These are phyloP conservation scores for Petrolisthes cinctipes DNA, from an alignment of 2,888 invertebrate genomes.

Conservation along the genomic window DNA sequence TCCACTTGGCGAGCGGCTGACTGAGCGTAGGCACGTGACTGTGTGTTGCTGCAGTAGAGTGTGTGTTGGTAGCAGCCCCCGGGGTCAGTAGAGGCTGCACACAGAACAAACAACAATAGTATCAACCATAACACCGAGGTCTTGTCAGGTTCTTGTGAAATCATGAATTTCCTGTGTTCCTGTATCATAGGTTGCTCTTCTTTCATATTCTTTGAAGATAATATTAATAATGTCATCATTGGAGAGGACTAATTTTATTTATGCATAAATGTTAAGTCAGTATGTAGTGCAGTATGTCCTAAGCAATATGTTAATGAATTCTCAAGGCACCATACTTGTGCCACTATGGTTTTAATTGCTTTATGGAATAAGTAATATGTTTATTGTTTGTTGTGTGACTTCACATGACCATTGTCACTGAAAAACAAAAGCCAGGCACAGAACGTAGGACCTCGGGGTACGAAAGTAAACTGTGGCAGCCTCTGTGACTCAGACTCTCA, in stretches of 20 bases:
- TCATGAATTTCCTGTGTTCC: not conserved
- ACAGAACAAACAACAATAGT: not conserved
- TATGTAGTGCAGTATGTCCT: too few species aligned
- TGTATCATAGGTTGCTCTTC: not conserved
- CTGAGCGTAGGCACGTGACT: constrained; percentile 52
- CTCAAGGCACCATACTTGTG: too few species aligned
- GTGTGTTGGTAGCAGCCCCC: constrained; percentile 55
- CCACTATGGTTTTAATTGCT: not conserved
- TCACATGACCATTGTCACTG: not conserved
- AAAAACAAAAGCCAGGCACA: not conserved
- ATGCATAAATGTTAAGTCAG: too few species aligned
- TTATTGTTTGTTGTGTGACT: not conserved
- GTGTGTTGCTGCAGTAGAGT: constrained; percentile 61
- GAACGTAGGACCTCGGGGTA: not conserved
- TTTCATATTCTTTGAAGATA: not conserved
- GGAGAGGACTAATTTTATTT: too few species aligned
- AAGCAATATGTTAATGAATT: too few species aligned
- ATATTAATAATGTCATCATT: too few species aligned
- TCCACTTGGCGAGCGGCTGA: constrained; percentile 41
- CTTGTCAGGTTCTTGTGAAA: not conserved
- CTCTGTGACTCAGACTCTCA: constrained; percentile 8
- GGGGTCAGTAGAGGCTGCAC: constrained; percentile 17
- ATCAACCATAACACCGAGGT: too few species aligned
- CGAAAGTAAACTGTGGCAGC: not conserved
- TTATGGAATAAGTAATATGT: not conserved